Evolutionary conservation across 2,113 vertebrate species (phyloP), one percentile per base, ranked within the genome.

Genomic region (Aix galericulata): DNA sequence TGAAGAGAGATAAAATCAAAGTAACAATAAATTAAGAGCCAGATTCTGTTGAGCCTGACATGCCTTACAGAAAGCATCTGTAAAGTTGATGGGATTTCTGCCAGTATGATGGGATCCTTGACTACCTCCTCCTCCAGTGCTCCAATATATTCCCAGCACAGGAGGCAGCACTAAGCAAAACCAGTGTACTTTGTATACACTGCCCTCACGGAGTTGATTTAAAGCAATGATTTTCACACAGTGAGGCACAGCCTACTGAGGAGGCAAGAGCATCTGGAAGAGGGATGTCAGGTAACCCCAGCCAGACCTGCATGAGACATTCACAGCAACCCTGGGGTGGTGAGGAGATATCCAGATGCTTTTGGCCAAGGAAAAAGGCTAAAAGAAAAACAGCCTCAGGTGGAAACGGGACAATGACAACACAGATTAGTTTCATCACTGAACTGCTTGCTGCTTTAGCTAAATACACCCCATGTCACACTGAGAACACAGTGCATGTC

Each of bases 111-210:
- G 38, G 40, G 32, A 77, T 72, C 34, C 53, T 76, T 62, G 40
- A 46, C 59, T 62, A 29, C 53, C 15, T 84, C 21, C 20, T 90
- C 38, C 79, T 75, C 17, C 15, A 38, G 15, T 42, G n/a, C 68
- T 71, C 29, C 0, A 0, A 40, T 56, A 64, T 9, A 60, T 10
- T 18, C 8, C 21, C 74, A 40, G 31, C 53, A 14, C 0, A 53
- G 29, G 12, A 56, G 31, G 18, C 63, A 44, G 18, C 23, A 21
- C 31, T 62, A 67, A 56, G 52, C 2, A 4, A 76, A 76, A 81
- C 44, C 34, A 58, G 6, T 1, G 0, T 74, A 29, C 13, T 6
- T 15, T 17, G 7, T 44, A n/a, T 20, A 27, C 7, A 8, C 2
- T 63, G 55, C 11, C 13, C 17, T 13, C 1, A 59, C 27, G 52